phyloP scores from a whole-genome alignment of 2,113 vertebrate genomes.

The Heliornis fulica region DNA sequence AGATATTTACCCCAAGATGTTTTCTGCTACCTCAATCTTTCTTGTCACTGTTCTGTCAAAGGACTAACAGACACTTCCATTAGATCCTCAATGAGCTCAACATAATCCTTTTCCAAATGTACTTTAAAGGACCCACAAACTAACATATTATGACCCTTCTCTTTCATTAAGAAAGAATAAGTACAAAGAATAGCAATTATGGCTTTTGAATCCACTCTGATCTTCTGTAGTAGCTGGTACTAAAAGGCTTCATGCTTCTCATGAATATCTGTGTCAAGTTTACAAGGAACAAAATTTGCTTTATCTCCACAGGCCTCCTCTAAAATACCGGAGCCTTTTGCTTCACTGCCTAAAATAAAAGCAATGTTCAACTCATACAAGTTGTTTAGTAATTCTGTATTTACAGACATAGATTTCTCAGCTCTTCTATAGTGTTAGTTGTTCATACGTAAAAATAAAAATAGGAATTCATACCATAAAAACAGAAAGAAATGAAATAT shows the following conservation, averaged over 20 bases:
- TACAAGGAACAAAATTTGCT: background rate
- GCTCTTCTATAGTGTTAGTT: background rate
- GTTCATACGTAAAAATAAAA: background rate
- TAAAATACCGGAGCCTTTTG: background rate
- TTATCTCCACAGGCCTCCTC: background rate
- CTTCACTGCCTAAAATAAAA: background rate
- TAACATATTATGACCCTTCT: background rate
- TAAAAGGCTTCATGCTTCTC: background rate
- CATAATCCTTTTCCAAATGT: background rate
- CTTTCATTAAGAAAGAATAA: background rate
- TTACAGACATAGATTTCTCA: background rate
- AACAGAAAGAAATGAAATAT: background rate
- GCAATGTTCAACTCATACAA: background rate
- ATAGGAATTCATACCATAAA: background rate
- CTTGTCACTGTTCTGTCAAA: background rate
- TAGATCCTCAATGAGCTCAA: background rate
- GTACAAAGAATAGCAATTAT: background rate
- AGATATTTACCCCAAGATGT: too few relatives aligned
- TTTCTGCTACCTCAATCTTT: background rate
- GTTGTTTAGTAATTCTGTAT: background rate
- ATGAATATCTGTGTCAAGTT: background rate
- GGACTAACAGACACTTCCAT: background rate
- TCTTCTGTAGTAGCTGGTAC: background rate
- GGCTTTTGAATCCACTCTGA: background rate
- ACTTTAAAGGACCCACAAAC: background rate